Evolutionary conservation across 2,113 vertebrate genomes (phyloP), one percentile per base, ranked within the genome.

Genomic region (Columba livia): DNA sequence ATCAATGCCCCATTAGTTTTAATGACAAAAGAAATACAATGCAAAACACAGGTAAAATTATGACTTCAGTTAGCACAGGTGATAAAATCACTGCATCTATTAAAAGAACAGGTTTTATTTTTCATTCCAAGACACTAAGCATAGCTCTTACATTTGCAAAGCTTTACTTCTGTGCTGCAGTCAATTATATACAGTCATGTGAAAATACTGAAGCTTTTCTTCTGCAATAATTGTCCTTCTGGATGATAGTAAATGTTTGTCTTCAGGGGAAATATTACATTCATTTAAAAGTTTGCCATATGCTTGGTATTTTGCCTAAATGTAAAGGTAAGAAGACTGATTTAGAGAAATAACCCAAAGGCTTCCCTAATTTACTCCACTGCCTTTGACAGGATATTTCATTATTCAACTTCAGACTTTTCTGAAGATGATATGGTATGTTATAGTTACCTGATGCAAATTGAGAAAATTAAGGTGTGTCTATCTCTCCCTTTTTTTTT

Each of bases 51-150:
- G 42, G 38, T 93, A 77, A 84, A 96, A 96, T 81, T 51, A 57
- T 62, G 2, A 50, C 67, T 96, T 94, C 14, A 6, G 11, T 92
- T 90, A 80, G 32, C 48, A 88, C 66, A 89, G 94, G 87, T 97
- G 87, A 95, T 96, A 94, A 93, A 91, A 96, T 94, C 83, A 40
- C 36, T 78, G 90, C 54, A 87, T 94, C 51, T 92, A 23, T 88
- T 96, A 71, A 75, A 94, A 77, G 34, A 54, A 77, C 19, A 44
- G 34, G 53, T 78, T 85, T 60, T 64, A 54, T 85, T 94, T 94
- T 94, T 93, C 42, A 65, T 82, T 75, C 58, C 1, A 3, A 86
- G 67, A 70, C 62, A 87, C 65, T 77, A 54, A 79, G 54, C 47
- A 44, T 62, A 91, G 57, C 54, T 92, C 42, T 51, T 75, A 28